Evolutionary conservation across 2,888 invertebrate genomes (phyloP).

Genomic region (Megalurothrips usitatus): DNA sequence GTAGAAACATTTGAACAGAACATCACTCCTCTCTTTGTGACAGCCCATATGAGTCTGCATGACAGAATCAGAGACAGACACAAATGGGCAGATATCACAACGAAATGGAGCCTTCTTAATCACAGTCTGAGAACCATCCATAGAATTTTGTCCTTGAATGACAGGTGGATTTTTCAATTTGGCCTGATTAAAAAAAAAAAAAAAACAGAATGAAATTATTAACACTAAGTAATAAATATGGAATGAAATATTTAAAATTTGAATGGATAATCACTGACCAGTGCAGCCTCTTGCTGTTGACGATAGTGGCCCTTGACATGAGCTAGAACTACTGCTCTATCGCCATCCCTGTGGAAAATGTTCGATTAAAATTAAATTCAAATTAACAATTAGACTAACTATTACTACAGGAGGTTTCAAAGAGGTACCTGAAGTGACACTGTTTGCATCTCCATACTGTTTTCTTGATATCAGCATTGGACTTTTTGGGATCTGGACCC

Average conservation of each 20-base stretch:
- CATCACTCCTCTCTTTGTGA: slow-evolving; percentile 58
- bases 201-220: background rate
- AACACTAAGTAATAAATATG: background rate
- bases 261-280: slow-evolving; percentile 27
- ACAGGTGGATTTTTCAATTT: background rate
- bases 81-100: slow-evolving; percentile 38
- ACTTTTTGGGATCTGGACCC: slow-evolving; percentile 39
- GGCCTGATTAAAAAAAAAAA: background rate
- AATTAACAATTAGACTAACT: background rate
- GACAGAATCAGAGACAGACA: slow-evolving; percentile 67
- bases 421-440: slow-evolving; percentile 74
- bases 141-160: background rate
- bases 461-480: slow-evolving; percentile 57
- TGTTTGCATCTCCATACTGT: slow-evolving; percentile 86
- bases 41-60: slow-evolving; percentile 59
- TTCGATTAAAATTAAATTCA: background rate
- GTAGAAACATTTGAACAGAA: slow-evolving; percentile 71
- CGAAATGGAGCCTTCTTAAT: slow-evolving; percentile 31
- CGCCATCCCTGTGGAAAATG: slow-evolving; percentile 54
- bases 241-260: background rate
- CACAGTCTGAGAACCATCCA: background rate
- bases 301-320: slow-evolving; percentile 64
- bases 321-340: slow-evolving; percentile 58
- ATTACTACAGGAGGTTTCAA: background rate
- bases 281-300: slow-evolving; percentile 40